Conservation (phyloP, 1,140 invertebrate species). For the Drosophila subobscura region DNA sequence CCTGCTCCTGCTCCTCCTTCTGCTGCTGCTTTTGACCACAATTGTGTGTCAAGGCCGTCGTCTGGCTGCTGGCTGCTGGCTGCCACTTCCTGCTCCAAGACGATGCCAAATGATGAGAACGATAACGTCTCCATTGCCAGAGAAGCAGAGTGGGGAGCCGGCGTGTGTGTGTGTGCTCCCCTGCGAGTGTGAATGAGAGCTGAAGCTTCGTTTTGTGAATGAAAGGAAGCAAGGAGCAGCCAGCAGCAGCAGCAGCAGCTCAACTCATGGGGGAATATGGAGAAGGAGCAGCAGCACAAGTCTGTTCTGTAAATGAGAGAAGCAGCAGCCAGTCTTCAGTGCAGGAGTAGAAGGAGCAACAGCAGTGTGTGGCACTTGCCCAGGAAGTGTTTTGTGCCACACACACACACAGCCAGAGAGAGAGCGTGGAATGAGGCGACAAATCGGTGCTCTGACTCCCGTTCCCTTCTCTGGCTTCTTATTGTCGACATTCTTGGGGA, state of each 20-base stretch:
- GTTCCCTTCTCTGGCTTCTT: conserved; percentile 33
- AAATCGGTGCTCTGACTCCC: conserved; percentile 51
- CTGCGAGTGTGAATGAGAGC: too few species aligned
- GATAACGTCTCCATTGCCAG: conserved; percentile 72
- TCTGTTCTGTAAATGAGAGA: too few species aligned
- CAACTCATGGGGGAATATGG: too few species aligned
- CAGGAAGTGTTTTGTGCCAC: conserved; percentile 63
- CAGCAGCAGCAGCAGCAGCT: too few species aligned
- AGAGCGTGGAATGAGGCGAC: conserved; percentile 19
- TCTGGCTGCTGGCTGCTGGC: conserved; percentile 24
- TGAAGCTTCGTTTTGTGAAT: too few species aligned
- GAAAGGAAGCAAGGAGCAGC: too few species aligned
- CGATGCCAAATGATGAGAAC: conserved; percentile 70
- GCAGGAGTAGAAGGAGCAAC: too few species aligned
- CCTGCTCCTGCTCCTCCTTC: neutral
- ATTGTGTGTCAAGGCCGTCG: conserved; percentile 75
- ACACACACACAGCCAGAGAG: conserved; percentile 14
- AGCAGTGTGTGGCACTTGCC: conserved; percentile 25
- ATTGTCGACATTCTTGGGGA: conserved; percentile 73
- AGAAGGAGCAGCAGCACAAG: too few species aligned
- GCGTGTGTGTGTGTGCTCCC: too few species aligned
- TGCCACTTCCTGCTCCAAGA: conserved; percentile 76
- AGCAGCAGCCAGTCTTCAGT: too few species aligned
- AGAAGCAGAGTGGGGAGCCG: conserved; percentile 16
- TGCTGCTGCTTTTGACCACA: conserved; percentile 21